These are phyloP conservation scores for Ceuthmochares aereus DNA, from an alignment of 2,113 vertebrate genomes.

Conservation along the genomic window DNA sequence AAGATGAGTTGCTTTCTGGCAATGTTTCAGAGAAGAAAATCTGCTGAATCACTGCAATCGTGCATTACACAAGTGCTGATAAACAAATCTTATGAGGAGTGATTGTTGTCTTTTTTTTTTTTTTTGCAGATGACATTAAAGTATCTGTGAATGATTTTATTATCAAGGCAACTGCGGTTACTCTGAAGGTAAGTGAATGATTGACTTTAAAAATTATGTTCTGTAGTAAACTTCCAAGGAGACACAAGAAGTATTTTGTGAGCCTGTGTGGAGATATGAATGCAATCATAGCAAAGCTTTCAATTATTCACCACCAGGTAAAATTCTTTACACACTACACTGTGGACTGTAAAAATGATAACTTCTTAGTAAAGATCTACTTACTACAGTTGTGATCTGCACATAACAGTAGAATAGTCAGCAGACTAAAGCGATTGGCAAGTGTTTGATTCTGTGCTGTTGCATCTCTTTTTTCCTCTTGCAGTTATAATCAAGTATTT, in stretches of 20 bases:
- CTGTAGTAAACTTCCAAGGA: background rate
- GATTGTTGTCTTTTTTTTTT: constrained; percentile 53
- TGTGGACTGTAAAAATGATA: background rate
- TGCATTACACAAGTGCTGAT: background rate
- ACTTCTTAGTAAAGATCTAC: background rate
- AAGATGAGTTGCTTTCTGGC: background rate
- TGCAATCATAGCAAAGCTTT: background rate
- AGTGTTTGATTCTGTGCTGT: background rate
- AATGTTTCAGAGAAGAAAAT: background rate
- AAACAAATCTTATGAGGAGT: background rate
- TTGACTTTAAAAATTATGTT: background rate
- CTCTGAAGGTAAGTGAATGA: constrained; percentile 89
- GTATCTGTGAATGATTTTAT: constrained; percentile 98
- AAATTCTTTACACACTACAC: background rate
- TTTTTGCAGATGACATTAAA: constrained; percentile 88
- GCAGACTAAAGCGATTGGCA: background rate
- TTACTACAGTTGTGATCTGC: background rate
- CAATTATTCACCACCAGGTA: background rate
- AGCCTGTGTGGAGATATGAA: background rate
- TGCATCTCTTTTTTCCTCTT: background rate
- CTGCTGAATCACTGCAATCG: background rate
- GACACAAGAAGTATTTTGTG: background rate
- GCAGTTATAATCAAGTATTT: background rate
- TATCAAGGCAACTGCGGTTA: constrained; percentile 93
- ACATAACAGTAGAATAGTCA: background rate